Conservation (phyloP, 2,888 invertebrate species). For the Ochropacha duplaris region DNA sequence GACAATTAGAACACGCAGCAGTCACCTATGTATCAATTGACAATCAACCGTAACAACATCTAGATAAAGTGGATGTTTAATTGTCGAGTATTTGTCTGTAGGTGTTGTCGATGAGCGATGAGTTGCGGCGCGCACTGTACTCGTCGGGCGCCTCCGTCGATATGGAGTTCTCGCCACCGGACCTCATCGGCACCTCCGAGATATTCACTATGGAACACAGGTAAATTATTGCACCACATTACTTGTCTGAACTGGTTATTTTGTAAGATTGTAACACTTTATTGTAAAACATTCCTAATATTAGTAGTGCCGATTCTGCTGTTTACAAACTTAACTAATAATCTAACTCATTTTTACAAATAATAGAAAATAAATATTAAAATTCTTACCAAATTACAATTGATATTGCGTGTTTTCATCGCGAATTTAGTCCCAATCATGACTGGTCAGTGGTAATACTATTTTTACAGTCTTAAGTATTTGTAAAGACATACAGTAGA, state of each 20-base stretch:
- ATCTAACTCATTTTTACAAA: no score
- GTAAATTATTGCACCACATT: constrained; percentile 43
- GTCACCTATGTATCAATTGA: neutral
- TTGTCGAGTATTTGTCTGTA: constrained; percentile 47
- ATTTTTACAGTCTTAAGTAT: no score
- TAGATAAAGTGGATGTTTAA: neutral
- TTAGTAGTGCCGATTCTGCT: no score
- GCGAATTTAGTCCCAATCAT: no score
- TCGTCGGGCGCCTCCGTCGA: constrained; percentile 91
- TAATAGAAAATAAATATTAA: no score
- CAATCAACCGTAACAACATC: neutral
- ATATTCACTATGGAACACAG: constrained; percentile 95
- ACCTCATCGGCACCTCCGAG: constrained; percentile 94
- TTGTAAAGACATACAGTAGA: no score
- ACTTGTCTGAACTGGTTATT: neutral
- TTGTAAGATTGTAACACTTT: no score
- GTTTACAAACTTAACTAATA: no score
- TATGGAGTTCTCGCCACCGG: constrained; percentile 94
- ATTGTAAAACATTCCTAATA: no score
- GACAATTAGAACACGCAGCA: constrained; percentile 1
- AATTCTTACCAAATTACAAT: no score
- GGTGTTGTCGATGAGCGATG: constrained; percentile 97
- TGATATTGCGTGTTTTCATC: no score
- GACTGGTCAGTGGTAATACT: no score
- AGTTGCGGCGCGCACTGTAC: constrained; percentile 91